phyloP scores from a whole-genome alignment of 2,113 vertebrate genomes.

The Phoenicopterus ruber region DNA sequence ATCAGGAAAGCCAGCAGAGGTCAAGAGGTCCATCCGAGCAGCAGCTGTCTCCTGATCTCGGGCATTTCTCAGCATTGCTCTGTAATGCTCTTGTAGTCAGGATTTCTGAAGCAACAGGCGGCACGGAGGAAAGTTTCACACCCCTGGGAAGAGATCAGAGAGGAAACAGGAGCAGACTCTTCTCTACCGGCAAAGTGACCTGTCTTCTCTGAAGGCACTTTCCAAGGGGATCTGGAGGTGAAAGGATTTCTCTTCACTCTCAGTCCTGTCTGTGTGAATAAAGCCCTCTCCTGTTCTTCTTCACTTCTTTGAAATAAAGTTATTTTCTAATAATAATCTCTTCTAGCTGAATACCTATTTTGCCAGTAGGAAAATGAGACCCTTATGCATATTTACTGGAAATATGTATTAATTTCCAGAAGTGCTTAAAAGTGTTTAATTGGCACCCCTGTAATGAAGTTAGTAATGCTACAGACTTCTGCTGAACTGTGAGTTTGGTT shows the following conservation, averaged over 20 bases:
- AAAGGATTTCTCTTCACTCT: neutral
- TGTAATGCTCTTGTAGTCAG: neutral
- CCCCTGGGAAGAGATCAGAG: neutral
- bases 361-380: neutral
- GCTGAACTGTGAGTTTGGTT: neutral
- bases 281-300: neutral
- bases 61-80: neutral
- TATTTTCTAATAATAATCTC: neutral
- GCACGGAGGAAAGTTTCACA: neutral
- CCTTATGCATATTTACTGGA: neutral
- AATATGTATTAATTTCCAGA: neutral
- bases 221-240: neutral
- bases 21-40: neutral
- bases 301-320: neutral
- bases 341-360: neutral
- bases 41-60: neutral
- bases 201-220: neutral
- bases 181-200: neutral
- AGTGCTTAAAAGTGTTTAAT: neutral
- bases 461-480: neutral
- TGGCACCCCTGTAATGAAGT: neutral
- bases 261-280: neutral
- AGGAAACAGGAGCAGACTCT: neutral
- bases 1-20: neutral
- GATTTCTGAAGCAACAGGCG: neutral